Conservation (phyloP, 2,797 vertebrate species). For the Mionectes olivaceus region DNA sequence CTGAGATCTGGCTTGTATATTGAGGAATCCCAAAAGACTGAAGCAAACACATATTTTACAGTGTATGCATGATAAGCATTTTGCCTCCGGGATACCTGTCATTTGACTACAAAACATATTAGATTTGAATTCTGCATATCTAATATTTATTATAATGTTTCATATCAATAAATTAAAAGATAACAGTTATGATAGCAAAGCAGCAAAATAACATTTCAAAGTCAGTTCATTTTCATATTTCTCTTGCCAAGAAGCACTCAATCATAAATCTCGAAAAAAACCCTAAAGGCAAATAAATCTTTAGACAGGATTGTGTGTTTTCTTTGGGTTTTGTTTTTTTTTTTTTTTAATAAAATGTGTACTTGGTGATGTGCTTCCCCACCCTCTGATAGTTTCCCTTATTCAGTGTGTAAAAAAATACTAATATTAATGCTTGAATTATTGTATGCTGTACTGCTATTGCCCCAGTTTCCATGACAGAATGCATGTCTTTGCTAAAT, state of each 20-base stretch:
- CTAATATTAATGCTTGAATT: not conserved
- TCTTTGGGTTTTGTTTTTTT: accelerated
- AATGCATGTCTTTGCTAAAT: not conserved
- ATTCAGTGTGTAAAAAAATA: not conserved
- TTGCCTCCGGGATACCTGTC: conserved; percentile 21
- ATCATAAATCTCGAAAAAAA: not conserved
- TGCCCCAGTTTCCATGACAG: not conserved
- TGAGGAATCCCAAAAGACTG: conserved; percentile 23
- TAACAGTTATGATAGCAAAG: not conserved
- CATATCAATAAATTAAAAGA: conserved; percentile 16
- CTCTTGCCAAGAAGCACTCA: not conserved
- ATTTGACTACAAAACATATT: conserved; percentile 6
- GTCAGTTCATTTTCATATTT: not conserved
- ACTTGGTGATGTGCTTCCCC: not conserved
- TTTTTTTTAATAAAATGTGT: not conserved
- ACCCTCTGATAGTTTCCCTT: not conserved
- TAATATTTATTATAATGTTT: not conserved
- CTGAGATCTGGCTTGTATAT: not conserved
- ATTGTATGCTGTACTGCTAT: not conserved
- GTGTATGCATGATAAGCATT: conserved; percentile 10
- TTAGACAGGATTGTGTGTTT: not conserved
- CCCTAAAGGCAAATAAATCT: not conserved
- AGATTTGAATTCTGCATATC: conserved; percentile 17
- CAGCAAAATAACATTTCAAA: not conserved
- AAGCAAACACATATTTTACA: conserved; percentile 31